Base-by-base conservation (phyloP, 2,888 invertebrate genomes). In the Eurois occulta region DNA sequence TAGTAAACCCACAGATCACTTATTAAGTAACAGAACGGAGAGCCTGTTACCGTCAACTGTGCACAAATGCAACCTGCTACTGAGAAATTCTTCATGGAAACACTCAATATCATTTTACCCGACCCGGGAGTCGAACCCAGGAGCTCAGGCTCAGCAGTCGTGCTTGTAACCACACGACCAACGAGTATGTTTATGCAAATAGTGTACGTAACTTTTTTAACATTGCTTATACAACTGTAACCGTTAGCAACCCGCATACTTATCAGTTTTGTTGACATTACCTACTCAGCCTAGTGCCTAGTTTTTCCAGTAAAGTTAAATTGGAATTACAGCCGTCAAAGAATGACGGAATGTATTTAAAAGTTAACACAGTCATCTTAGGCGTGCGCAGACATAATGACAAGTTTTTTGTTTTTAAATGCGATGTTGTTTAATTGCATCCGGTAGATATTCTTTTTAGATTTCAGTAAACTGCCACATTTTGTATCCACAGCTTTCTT, bases 301-400 rank as follows among this genome's bases (percentile, higher is more conserved):
- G 72, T 82, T 84, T 80, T 84, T 88, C 79, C 77, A 76, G 72
- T 43, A 77, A 87, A 88, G 80, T 87, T 88, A 82, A 88, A 87
- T 84, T 87, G 77, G 70, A 82, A 84, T 73, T 64, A 65, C 82
- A 72, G 68, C 73, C 64, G 64, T 64, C 81, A 75, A 73, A 78
- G 71, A 77, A 86, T 75, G 75, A 71, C 62, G 74, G 62, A 62
- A 65, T 86, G 65, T 78, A 77, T 83, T 85, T 83, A 80, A 80
- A 86, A 80, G 69, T 85, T 82, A 69, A 41, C 48, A 38, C 35
- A 43, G 62, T 71, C 64, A 62, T 55, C 78, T 32, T 41, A 28
- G 24, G 32, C 41, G 60, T 58, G 52, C 67, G 58, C 58, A 74
- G 58, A 69, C 60, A 68, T 86, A 62, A 75, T 87, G 78, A 62